A percentile compares a stretch with the other conserved stretches of the same genome.
Conservation (phyloP, 2,113 vertebrate genomes). For the Alligator mississippiensis region DNA sequence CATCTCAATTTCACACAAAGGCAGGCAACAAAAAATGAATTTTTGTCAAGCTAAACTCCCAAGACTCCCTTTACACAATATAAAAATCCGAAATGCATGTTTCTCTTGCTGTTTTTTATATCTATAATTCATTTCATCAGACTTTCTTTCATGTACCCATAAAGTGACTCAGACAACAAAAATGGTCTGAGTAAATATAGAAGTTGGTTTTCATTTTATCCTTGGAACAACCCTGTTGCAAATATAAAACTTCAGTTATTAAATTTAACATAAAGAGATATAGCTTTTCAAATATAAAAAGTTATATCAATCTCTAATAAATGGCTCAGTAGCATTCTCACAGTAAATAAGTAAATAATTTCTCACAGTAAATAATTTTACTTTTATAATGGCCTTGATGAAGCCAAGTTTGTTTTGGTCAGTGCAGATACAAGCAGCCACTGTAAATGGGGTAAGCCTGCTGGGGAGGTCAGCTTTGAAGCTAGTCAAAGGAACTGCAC, state of each 20-base stretch:
- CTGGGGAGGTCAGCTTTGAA: not conserved
- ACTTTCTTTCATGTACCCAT: conserved; percentile 31
- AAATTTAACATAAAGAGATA: not conserved
- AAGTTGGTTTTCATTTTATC: conserved; percentile 38
- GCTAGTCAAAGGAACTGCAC: not conserved
- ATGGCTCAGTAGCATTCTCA: not conserved
- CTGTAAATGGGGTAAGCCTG: not conserved
- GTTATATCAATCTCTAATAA: conserved; percentile 10
- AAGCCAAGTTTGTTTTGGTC: not conserved
- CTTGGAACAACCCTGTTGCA: not conserved
- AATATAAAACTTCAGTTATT: conserved; percentile 6
- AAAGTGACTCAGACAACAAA: conserved; percentile 52
- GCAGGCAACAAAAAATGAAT: not conserved
- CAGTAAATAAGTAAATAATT: not conserved
- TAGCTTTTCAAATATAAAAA: not conserved
- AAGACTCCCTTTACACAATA: not conserved
- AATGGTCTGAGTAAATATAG: conserved; percentile 24
- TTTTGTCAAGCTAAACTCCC: conserved; percentile 8
- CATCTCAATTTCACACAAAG: not conserved
- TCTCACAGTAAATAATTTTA: not conserved
- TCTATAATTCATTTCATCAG: conserved; percentile 57
- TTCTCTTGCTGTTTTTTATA: conserved; percentile 9
- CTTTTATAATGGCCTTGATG: not conserved
- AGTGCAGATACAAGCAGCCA: not conserved
- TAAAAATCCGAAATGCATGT: conserved; percentile 19